phyloP scores from a whole-genome alignment of 2,113 vertebrate genomes.

The Malurus cyaneus region DNA sequence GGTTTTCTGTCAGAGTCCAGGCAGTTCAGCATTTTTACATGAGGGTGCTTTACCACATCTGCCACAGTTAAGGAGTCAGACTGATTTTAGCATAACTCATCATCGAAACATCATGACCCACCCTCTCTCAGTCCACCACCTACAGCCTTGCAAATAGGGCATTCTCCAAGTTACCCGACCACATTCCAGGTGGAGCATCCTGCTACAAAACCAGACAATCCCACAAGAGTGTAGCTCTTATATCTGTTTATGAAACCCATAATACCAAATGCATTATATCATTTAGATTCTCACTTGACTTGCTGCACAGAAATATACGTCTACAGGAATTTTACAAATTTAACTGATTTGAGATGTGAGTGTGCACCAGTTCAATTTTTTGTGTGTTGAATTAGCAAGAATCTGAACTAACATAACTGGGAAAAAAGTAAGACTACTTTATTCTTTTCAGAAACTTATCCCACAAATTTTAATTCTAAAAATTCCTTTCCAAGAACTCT shows the following conservation, averaged over 20 bases:
- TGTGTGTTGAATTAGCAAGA: not conserved
- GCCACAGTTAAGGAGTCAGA: not conserved
- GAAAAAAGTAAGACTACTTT: not conserved
- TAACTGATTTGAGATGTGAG: not conserved
- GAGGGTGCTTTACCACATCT: not conserved
- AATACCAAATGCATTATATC: not conserved
- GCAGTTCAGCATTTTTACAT: not conserved
- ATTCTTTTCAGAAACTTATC: not conserved
- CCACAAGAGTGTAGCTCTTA: not conserved
- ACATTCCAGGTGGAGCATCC: accelerated
- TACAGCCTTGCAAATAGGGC: not conserved
- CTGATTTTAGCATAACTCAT: not conserved
- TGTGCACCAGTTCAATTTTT: not conserved
- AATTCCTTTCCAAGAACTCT: not conserved
- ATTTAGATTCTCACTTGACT: not conserved
- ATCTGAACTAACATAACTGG: not conserved
- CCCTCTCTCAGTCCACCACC: not conserved
- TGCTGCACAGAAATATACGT: not conserved
- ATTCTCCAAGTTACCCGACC: not conserved
- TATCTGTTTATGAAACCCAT: not conserved
- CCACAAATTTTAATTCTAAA: not conserved
- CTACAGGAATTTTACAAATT: not conserved
- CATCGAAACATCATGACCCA: not conserved
- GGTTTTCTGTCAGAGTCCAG: not conserved
- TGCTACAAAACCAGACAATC: not conserved